These are phyloP conservation scores for Drosophila limbata DNA, from an alignment of 2,888 invertebrate species.

Conservation along the genomic window DNA sequence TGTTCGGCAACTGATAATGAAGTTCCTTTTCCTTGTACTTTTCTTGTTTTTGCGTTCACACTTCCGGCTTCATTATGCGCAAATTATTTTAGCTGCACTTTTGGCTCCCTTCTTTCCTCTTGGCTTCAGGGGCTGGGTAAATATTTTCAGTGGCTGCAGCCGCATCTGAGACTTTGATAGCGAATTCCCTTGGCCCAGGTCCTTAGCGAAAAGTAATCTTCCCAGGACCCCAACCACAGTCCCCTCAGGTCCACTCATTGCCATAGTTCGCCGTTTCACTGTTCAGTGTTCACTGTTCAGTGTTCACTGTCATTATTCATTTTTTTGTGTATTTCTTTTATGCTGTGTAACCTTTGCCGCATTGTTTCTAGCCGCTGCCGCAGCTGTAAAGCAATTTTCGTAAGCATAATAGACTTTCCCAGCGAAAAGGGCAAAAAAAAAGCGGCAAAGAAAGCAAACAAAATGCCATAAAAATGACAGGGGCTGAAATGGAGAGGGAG, in stretches of 20 bases:
- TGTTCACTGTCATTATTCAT: conserved; percentile 76
- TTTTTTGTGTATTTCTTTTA: conserved; percentile 72
- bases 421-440: conserved; percentile 45
- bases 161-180: conserved; percentile 59
- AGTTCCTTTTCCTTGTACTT: conserved; percentile 70
- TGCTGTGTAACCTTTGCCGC: conserved; percentile 79
- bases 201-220: conserved; percentile 58
- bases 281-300: conserved; percentile 15
- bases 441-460: conserved; percentile 45
- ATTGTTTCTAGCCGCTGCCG: conserved; percentile 71
- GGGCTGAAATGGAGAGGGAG: conserved; percentile 1
- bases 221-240: conserved; percentile 7
- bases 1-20: conserved; percentile 65
- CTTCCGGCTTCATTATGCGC: conserved; percentile 80
- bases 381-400: conserved; percentile 79
- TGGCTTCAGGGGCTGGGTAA: conserved; percentile 26
- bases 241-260: conserved; percentile 12
- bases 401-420: conserved; percentile 75
- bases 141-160: conserved; percentile 57
- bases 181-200: conserved; percentile 47
- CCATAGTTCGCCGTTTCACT: not conserved
- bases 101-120: conserved; percentile 10
- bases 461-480: conserved; percentile 66
- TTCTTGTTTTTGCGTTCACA: conserved; percentile 71
- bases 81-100: conserved; percentile 79